Evolutionary conservation across 2,888 invertebrate species (phyloP).

Genomic region (Monopis laevigella): DNA sequence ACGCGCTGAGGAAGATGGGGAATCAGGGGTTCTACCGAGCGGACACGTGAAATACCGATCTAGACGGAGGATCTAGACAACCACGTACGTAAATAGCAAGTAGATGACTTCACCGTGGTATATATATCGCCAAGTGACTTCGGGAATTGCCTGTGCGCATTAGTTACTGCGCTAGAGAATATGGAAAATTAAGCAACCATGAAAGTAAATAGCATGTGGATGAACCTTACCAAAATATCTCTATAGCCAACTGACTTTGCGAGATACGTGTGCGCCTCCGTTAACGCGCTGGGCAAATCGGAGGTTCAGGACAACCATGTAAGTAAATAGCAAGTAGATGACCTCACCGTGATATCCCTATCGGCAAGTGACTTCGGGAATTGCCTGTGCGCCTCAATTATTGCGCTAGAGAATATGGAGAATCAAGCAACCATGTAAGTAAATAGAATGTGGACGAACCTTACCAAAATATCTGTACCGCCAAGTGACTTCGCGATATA

Average conservation of each 20-base stretch:
- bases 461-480: slow-evolving; percentile 74
- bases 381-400: slow-evolving; percentile 83
- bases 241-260: slow-evolving; percentile 80
- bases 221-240: no score
- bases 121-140: slow-evolving; percentile 78
- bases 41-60: no score
- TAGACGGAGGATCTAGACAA: slow-evolving; percentile 80
- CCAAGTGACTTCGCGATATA: slow-evolving; percentile 82
- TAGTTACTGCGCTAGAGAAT: no score
- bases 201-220: no score
- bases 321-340: no score
- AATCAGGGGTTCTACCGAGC: no score
- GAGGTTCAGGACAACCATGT: slow-evolving; percentile 82
- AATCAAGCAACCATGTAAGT: no score
- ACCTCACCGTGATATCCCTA: slow-evolving; percentile 81
- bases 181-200: no score
- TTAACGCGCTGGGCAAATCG: slow-evolving; percentile 84
- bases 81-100: no score
- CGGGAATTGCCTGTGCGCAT: slow-evolving; percentile 83
- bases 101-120: slow-evolving; percentile 83
- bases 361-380: slow-evolving; percentile 80
- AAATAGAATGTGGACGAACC: no score
- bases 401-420: no score
- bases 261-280: slow-evolving; percentile 82
- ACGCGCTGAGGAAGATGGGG: slow-evolving; percentile 86